A percentile compares a stretch with the other conserved stretches of the same genome.
Evolutionary conservation across 2,888 invertebrate species (phyloP).

Genomic region (Omphaloscelis lunosa): DNA sequence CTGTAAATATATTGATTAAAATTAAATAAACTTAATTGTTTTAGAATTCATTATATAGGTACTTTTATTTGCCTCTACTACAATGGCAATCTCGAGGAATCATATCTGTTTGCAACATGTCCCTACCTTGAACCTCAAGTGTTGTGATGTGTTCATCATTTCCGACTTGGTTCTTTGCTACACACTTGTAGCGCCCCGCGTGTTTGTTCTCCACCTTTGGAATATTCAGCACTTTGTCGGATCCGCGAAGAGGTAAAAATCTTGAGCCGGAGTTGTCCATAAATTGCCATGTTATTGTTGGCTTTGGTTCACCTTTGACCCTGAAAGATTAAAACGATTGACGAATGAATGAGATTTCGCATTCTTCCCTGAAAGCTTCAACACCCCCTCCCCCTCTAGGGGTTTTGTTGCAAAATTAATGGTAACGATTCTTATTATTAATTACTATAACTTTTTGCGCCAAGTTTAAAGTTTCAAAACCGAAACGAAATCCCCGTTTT

Average conservation of each 20-base stretch:
- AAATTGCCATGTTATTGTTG: too few species aligned
- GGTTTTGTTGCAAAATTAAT: not conserved
- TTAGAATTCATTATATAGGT: too few species aligned
- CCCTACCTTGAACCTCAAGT: too few species aligned
- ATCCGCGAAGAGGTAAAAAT: not conserved
- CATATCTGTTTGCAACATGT: not conserved
- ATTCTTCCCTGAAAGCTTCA: not conserved
- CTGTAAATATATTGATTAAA: slow-evolving; percentile 14
- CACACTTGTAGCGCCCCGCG: too few species aligned
- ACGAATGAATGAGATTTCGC: not conserved
- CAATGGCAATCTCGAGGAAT: not conserved
- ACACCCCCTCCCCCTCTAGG: not conserved
- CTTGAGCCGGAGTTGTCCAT: too few species aligned
- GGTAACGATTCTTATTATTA: not conserved
- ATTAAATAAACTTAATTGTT: too few species aligned
- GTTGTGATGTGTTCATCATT: too few species aligned
- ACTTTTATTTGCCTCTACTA: too few species aligned
- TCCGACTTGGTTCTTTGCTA: too few species aligned
- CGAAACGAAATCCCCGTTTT: not conserved
- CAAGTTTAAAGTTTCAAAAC: too few species aligned
- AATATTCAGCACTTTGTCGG: too few species aligned
- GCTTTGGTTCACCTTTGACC: slow-evolving; percentile 43
- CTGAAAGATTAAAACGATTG: slow-evolving; percentile 17
- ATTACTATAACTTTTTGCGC: not conserved
- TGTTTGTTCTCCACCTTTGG: too few species aligned